A percentile compares a stretch with the other conserved stretches of the same genome.
These are phyloP conservation scores for Coendou prehensilis DNA, from an alignment of 2,797 vertebrate species.

Conservation along the genomic window DNA sequence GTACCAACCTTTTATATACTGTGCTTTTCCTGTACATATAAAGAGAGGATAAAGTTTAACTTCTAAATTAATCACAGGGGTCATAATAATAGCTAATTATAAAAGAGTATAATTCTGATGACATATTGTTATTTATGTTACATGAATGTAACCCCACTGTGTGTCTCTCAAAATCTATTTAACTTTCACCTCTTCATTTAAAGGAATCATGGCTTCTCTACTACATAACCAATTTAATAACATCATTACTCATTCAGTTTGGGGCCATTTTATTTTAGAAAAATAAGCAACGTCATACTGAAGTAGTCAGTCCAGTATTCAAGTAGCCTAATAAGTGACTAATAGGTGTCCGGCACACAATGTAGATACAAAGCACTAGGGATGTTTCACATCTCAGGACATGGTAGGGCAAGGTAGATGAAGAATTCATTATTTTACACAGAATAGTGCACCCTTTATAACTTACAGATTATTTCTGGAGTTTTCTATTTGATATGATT, in stretches of 20 bases:
- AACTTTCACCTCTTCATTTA: background rate
- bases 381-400: too few species aligned
- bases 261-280: background rate
- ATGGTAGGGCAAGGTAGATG: background rate
- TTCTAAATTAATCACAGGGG: background rate
- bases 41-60: background rate
- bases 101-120: background rate
- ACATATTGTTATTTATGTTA: background rate
- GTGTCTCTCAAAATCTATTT: background rate
- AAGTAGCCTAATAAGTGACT: background rate
- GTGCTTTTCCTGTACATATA: background rate
- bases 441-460: background rate
- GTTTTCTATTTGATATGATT: background rate
- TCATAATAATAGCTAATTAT: background rate
- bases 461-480: background rate
- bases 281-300: background rate
- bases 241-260: background rate
- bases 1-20: background rate
- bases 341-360: background rate
- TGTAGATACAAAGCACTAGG: accelerated
- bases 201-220: background rate
- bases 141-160: background rate
- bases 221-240: background rate
- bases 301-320: accelerated
- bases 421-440: background rate